Conservation (phyloP, 2,888 invertebrate species). For the Tetramorium bicarinatum region DNA sequence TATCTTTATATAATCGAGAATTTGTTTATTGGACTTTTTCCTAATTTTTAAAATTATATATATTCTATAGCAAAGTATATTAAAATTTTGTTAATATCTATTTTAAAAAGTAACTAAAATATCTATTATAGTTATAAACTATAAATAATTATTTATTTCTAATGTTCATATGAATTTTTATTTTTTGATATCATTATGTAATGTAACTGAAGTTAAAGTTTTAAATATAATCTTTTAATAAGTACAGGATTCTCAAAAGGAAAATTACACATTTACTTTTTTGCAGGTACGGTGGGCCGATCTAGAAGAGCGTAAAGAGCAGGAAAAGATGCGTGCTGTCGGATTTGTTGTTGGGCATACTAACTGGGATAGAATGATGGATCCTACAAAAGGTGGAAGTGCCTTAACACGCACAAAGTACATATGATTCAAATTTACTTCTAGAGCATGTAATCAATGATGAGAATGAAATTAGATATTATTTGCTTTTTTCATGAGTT, state of each 20-base stretch:
- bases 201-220: neutral
- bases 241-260: neutral
- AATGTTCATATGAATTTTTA: neutral
- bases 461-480: constrained; percentile 49
- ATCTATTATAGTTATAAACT: neutral
- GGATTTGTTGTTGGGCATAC: constrained; percentile 99
- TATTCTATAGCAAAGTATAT: neutral
- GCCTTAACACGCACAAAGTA: constrained; percentile 98
- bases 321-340: constrained; percentile 97
- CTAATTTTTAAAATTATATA: neutral
- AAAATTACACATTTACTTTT: neutral
- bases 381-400: constrained; percentile 94
- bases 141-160: neutral
- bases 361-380: constrained; percentile 98
- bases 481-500: constrained; percentile 40
- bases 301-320: constrained; percentile 96
- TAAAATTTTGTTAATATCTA: neutral
- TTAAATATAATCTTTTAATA: neutral
- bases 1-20: neutral
- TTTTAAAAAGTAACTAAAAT: neutral
- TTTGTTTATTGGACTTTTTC: neutral
- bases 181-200: neutral
- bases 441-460: constrained; percentile 55
- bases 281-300: constrained; percentile 98
- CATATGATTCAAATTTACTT: constrained; percentile 87